Base-by-base conservation (phyloP, 1,140 invertebrate genomes). In the Polypedilum pembai region DNA sequence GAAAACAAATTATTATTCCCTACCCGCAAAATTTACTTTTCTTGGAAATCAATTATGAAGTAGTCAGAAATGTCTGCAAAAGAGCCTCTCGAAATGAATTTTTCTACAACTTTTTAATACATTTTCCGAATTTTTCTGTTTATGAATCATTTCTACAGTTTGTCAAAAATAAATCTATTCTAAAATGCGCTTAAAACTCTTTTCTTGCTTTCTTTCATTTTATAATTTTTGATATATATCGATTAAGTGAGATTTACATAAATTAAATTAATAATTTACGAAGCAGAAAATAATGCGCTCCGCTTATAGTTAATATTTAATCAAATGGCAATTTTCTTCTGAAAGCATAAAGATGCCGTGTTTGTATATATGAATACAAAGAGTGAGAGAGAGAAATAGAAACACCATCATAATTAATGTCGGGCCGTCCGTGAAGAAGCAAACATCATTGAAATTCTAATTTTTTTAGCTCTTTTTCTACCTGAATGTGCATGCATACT, bases 11-110 rank as follows among this genome's bases (percentile, higher is more conserved):
- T 21, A 66, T 66, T 66, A 56, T 56, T 56, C n/a, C 45, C n/a
- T n/a, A n/a, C 12, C 12, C 45, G 12, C 45, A n/a, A 18, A 18
- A 69, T 18, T 20, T 69, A 21, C 15, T 69, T 21, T 69, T 69
- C 65, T 69, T 18, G 17, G 65, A 69, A 69, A 69, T 20, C 65
- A 69, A 69, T 69, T 69, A 69, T 18, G 20, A 56, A 56, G 45
- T 56, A 56, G 45, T 56, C 45, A 56, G 45, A 56, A 56, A 56
- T 56, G 45, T 56, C 45, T 56, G 45, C 45, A 56, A 56, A 56
- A 12, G 12, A 33, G 5, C 8, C 12, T n/a, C 45, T n/a, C 8
- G n/a, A 56, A 56, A 56, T n/a, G 12, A 56, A n/a, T 15, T 56
- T 56, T 56, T 56, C 24, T 33, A 33, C 24, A 33, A 33, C 24